Conservation (phyloP, 1,140 invertebrate species). For the Drusus annulatus region DNA sequence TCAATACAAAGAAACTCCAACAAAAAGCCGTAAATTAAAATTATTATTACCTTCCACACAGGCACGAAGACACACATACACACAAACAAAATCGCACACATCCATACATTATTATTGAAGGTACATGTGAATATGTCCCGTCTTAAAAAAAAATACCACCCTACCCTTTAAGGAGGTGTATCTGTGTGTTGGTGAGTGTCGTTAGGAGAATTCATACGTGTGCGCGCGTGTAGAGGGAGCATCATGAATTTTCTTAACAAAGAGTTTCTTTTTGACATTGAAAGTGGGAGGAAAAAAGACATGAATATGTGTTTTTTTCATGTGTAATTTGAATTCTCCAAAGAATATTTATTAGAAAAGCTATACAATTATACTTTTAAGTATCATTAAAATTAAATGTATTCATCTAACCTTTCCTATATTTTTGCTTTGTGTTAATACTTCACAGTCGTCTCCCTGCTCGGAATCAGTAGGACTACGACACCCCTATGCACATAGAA, state of each 20-base stretch:
- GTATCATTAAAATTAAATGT: too few species aligned
- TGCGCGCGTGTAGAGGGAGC: background rate
- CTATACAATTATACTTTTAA: too few species aligned
- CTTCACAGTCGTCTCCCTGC: too few species aligned
- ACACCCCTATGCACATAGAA: too few species aligned
- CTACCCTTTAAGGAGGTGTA: slow-evolving; percentile 5
- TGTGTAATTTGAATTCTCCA: too few species aligned
- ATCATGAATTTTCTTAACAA: background rate
- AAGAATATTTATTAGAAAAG: too few species aligned
- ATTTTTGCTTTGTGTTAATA: too few species aligned
- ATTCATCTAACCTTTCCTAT: too few species aligned
- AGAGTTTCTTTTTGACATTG: too few species aligned
- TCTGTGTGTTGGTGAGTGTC: background rate
- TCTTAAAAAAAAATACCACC: slow-evolving; percentile 51
- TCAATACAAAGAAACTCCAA: slow-evolving; percentile 44
- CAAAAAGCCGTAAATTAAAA: slow-evolving; percentile 57
- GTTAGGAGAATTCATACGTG: background rate
- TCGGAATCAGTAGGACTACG: too few species aligned
- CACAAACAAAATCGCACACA: slow-evolving; percentile 22
- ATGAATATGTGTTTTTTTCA: too few species aligned
- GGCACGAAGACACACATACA: slow-evolving; percentile 15
- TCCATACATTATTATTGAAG: background rate
- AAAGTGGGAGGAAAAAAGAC: too few species aligned
- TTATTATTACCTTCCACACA: slow-evolving; percentile 54
- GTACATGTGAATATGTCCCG: slow-evolving; percentile 31